phyloP scores from a whole-genome alignment of 2,888 invertebrate species.

The Octonoba sinensis region DNA sequence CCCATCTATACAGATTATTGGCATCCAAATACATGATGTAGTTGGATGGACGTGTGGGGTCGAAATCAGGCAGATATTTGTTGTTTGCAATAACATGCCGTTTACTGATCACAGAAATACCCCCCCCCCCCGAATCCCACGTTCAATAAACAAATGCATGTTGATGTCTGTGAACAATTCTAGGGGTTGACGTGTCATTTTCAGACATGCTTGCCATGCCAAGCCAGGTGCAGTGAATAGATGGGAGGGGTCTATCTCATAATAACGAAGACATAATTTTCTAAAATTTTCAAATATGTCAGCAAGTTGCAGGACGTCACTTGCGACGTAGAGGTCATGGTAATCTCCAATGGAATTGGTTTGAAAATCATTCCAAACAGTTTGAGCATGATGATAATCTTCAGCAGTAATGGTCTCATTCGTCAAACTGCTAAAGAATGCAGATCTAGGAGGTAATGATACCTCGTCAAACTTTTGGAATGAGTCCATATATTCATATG shows the following conservation, averaged over 20 bases:
- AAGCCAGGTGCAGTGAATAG: background rate
- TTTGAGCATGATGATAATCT: background rate
- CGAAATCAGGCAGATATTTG: slow-evolving; percentile 19
- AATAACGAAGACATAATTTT: no score
- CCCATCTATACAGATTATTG: slow-evolving; percentile 65
- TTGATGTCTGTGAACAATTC: slow-evolving; percentile 68
- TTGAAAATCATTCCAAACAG: background rate
- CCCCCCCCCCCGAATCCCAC: slow-evolving; percentile 66
- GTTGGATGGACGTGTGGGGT: slow-evolving; percentile 26
- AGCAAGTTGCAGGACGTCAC: no score
- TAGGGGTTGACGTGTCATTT: slow-evolving; percentile 61
- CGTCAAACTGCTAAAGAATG: background rate
- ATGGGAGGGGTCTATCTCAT: no score
- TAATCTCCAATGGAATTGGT: no score
- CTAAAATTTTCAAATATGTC: no score
- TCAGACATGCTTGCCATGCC: slow-evolving; percentile 33
- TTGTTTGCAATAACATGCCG: slow-evolving; percentile 36
- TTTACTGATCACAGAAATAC: slow-evolving; percentile 36
- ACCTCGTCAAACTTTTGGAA: background rate
- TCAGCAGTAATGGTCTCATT: background rate
- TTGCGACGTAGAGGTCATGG: no score
- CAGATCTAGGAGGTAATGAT: background rate
- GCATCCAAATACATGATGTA: slow-evolving; percentile 56
- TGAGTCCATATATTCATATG: slow-evolving; percentile 6
- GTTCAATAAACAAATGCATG: slow-evolving; percentile 67